Base-by-base conservation (phyloP, 2,797 vertebrate genomes). In the Clarias fuscus region DNA sequence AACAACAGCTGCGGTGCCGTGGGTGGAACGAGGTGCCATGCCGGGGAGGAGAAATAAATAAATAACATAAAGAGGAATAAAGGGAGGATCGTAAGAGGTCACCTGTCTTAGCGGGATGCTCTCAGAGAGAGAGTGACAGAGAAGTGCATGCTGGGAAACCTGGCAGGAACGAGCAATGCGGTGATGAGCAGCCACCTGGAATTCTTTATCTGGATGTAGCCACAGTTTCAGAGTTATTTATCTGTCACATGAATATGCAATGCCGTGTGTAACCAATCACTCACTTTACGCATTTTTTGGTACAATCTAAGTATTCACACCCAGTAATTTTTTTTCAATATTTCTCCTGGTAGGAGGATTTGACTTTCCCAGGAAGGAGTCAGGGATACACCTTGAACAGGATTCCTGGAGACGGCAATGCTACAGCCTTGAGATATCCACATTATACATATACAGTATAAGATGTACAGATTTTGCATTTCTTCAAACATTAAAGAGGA, bases 1-100 rank as follows among this genome's bases (percentile, higher is more conserved):
- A 97, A 96, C 94, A 97, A 94, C 96, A 97, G 95, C 95, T 97
- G 95, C 95, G 94, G 92, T 93, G 94, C 92, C 92, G 91, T 92
- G 95, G 94, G 76, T 7, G 30, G 82, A 72, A 71, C 13, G 92
- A 92, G 93, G 87, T 81, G 85, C 90, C 86, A 89, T 59, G 86
- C 79, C 27, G 91, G 89, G 20, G 7, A 24, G 24, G n/a, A 62
- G 17, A 76, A 64, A 43, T 70, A 78, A 89, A 86, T 87, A 86
- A 90, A 91, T 86, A 88, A 90, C 80, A 88, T 40, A 59, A 85
- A 91, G 87, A 85, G 82, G 70, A 59, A 83, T 82, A 88, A 70
- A 43, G 73, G 4, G 92, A 91, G 71, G 65, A 7, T 95, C 92
- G 94, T 91, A 91, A 90, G 93, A 93, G 93, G 94, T 93, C 93